These are phyloP conservation scores for Athrips mouffetella DNA, from an alignment of 2,888 invertebrate species.

Conservation along the genomic window DNA sequence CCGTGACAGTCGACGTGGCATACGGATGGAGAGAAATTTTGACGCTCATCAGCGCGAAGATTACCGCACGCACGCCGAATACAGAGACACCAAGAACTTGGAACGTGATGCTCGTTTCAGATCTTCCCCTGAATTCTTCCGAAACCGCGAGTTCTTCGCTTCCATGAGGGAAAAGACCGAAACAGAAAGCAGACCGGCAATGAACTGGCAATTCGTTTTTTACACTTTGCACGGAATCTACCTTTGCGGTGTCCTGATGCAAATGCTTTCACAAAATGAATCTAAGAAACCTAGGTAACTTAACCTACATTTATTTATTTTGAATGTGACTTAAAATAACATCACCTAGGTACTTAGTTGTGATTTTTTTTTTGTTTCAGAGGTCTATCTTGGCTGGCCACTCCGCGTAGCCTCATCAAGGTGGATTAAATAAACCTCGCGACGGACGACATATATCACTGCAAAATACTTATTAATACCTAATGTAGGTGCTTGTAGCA, in stretches of 20 bases:
- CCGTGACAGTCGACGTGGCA: background rate
- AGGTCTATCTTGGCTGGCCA: conserved; percentile 37
- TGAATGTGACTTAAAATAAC: background rate
- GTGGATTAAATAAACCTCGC: conserved; percentile 39
- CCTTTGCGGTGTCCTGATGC: conserved; percentile 45
- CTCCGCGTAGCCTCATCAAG: conserved; percentile 41
- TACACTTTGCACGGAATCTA: conserved; percentile 59
- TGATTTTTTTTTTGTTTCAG: conserved; percentile 37
- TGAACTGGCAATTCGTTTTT: conserved; percentile 53
- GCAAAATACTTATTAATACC: too few species aligned
- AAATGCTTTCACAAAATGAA: conserved; percentile 37
- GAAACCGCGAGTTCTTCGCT: conserved; percentile 22
- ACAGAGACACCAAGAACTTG: conserved; percentile 2
- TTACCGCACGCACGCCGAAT: background rate
- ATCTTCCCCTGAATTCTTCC: conserved; percentile 13
- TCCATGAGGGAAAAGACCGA: conserved; percentile 20
- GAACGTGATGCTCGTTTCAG: conserved; percentile 26
- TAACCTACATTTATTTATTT: background rate
- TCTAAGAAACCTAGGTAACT: conserved; percentile 16
- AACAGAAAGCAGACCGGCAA: conserved; percentile 21
- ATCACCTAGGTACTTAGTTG: too few species aligned
- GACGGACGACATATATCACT: background rate
- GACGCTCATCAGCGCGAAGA: too few species aligned
- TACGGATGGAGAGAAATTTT: background rate
- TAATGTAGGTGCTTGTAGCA: conserved; percentile 20